Evolutionary conservation across 2,113 vertebrate species (phyloP), one percentile per base, ranked within the genome.

Genomic region (Rhynchopsitta pachyrhyncha): DNA sequence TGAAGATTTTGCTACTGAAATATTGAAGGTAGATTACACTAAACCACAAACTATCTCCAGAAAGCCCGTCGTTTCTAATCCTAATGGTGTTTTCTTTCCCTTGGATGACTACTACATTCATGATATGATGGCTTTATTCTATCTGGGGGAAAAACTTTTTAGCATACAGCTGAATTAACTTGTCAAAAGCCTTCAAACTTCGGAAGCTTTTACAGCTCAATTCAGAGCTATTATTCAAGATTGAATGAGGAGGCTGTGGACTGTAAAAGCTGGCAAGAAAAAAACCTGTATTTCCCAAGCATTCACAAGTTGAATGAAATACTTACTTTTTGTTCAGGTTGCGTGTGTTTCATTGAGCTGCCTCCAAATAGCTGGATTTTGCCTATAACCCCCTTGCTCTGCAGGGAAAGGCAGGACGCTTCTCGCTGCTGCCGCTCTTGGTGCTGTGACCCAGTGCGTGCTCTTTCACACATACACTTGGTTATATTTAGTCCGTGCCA

Each of bases 111-210:
- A 71, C 95, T 96, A 68, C 97, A 50, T 94, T 97, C 97, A 96
- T 93, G 97, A 98, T 97, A 96, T 95, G 97, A 98, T 97, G 97
- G 96, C 96, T 98, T 96, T 96, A 94, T 97, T 97, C 97, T 96
- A 69, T 98, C 97, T 97, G 74, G 96, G 98, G 98, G 97, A 95
- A 96, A 97, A 98, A 98, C 97, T 98, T 98, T 92, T 97, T 97
- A 97, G 94, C 97, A 96, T 97, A 91, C 95, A 95, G 98, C 97
- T 97, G 98, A 98, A 98, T 98, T 98, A 98, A 98, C 97, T 97
- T 98, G 98, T 98, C 98, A 98, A 96, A 98, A 97, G 97, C 90
- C 97, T 98, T 98, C 98, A 98, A 98, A 98, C 98, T 98, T 98
- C 90, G 97, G 98, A 98, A 98, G 98, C 98, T 98, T 98, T 98